Conservation (phyloP, 2,888 invertebrate species). For the Diachrysia chrysitis region DNA sequence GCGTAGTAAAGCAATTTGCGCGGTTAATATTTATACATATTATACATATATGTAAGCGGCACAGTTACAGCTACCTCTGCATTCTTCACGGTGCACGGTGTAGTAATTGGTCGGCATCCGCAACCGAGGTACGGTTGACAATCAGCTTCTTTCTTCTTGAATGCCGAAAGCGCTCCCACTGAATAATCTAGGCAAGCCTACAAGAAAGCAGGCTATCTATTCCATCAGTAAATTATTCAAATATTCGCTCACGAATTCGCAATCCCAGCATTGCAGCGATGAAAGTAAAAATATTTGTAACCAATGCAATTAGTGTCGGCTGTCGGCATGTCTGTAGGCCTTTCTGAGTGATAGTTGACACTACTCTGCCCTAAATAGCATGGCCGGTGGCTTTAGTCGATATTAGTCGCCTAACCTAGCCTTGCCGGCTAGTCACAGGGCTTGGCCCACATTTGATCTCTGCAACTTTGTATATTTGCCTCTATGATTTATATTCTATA, state of each 20-base stretch:
- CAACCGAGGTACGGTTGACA: constrained; percentile 19
- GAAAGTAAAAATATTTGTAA: constrained; percentile 6
- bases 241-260: constrained; percentile 19
- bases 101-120: constrained; percentile 25
- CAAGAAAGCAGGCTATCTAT: constrained; percentile 1
- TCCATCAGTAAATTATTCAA: constrained; percentile 19
- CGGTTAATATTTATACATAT: constrained; percentile 47
- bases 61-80: constrained; percentile 30
- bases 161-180: neutral
- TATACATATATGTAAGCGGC: constrained; percentile 31
- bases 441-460: constrained; percentile 69
- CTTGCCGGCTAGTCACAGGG: constrained; percentile 57
- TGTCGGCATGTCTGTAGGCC: constrained; percentile 21
- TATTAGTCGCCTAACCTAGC: constrained; percentile 62
- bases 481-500: constrained; percentile 50
- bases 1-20: constrained; percentile 64
- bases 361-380: constrained; percentile 59
- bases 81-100: constrained; percentile 38
- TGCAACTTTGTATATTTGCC: constrained; percentile 47
- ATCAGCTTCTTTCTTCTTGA: constrained; percentile 24
- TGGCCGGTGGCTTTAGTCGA: constrained; percentile 52
- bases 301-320: constrained; percentile 12
- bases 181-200: constrained; percentile 10
- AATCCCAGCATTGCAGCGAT: neutral
- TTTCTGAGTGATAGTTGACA: constrained; percentile 58